A percentile compares a stretch with the other conserved stretches of the same genome.
These are phyloP conservation scores for Apodemus sylvaticus DNA, from an alignment of 2,113 vertebrate genomes.

Conservation along the genomic window DNA sequence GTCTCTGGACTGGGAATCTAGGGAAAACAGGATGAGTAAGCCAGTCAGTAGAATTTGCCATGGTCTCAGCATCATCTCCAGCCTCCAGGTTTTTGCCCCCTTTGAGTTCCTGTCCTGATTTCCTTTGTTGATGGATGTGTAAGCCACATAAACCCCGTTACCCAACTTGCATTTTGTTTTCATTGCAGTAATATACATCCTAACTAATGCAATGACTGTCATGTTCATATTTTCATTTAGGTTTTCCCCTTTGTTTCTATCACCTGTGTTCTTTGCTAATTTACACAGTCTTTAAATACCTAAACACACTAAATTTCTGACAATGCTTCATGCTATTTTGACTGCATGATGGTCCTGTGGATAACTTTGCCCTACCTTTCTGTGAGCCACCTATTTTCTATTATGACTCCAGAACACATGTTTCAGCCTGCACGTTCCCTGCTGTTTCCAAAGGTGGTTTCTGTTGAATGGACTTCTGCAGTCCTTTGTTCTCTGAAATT, in stretches of 20 bases:
- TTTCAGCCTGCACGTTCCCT: neutral
- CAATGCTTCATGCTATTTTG: neutral
- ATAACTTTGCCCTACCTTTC: neutral
- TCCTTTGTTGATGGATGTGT: neutral
- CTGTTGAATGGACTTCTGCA: neutral
- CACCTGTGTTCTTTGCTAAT: neutral
- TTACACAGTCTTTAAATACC: neutral
- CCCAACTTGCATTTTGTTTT: neutral
- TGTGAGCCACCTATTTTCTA: neutral
- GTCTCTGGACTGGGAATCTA: neutral
- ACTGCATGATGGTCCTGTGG: neutral
- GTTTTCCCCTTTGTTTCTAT: neutral
- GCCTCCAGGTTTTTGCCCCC: neutral
- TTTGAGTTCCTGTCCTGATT: neutral
- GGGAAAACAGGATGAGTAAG: neutral
- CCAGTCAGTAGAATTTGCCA: neutral
- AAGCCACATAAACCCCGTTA: neutral
- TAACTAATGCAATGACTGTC: neutral
- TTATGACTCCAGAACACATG: neutral
- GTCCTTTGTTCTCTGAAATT: neutral
- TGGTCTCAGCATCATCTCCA: neutral
- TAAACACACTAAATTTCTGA: neutral
- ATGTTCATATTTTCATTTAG: too few relatives aligned
- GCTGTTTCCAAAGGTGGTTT: neutral
- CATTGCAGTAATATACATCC: neutral